Percentiles rank a stretch among this genome's conserved stretches.
Conservation (phyloP, 1,140 invertebrate genomes). For the Penaeus vannamei region DNA sequence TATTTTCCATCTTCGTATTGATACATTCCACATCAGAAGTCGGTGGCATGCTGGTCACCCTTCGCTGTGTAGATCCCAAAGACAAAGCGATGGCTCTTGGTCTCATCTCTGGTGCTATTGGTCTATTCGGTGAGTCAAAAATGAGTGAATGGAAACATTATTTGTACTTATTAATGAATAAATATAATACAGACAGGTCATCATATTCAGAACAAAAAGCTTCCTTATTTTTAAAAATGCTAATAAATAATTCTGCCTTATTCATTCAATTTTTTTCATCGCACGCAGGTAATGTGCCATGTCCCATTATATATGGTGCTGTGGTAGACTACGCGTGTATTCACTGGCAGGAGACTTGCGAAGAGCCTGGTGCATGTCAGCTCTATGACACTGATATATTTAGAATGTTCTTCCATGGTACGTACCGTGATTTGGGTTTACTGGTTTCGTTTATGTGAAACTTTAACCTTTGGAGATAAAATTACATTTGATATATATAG, state of each 20-base stretch:
- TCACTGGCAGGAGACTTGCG: conserved; percentile 87
- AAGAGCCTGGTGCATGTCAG: conserved; percentile 84
- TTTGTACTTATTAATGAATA: neutral
- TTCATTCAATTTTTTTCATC: conserved; percentile 32
- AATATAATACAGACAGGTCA: neutral
- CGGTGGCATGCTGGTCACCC: conserved; percentile 89
- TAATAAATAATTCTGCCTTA: conserved; percentile 31
- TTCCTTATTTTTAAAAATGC: neutral
- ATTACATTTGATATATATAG: too few species aligned
- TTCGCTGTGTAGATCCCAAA: conserved; percentile 90
- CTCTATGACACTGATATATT: conserved; percentile 88
- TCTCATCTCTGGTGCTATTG: conserved; percentile 93
- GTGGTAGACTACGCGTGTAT: conserved; percentile 93
- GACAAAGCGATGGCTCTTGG: conserved; percentile 96
- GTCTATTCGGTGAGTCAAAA: conserved; percentile 83
- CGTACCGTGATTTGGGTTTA: conserved; percentile 57
- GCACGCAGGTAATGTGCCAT: conserved; percentile 84
- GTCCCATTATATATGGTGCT: conserved; percentile 92
- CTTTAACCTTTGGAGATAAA: too few species aligned
- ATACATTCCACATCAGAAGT: conserved; percentile 94
- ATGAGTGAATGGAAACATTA: neutral
- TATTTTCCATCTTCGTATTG: conserved; percentile 91
- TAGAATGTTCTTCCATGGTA: conserved; percentile 88
- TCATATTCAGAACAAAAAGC: too few species aligned
- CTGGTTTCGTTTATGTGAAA: neutral